Base-by-base conservation (phyloP, 1,140 invertebrate species). In the Drosophila sproati region DNA sequence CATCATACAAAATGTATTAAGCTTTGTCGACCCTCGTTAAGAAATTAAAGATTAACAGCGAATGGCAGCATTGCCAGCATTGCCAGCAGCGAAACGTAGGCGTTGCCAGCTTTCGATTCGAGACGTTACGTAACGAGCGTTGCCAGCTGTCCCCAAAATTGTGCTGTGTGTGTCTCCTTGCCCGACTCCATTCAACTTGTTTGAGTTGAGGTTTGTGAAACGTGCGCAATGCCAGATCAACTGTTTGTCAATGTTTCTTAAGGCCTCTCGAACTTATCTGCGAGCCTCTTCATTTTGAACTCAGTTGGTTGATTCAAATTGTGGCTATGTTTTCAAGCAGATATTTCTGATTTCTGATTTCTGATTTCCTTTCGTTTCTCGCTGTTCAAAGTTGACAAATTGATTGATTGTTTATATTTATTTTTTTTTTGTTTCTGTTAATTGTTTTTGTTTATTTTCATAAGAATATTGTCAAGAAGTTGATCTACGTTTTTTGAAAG, bases 401-500 rank as follows among this genome's bases (percentile, higher is more conserved):
- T 35, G 31, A 52, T 52, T 52, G 51, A 52, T 31, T 12, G 10
- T 54, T 69, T 68, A 72, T 67, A 54, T 80, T 79, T 12, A 12
- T 74, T 64, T 62, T 80, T 54, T 55, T 54, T 78, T 75, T 47
- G 56, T 55, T 64, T 56, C 70, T 63, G 66, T 83, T 72, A 48
- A 66, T 82, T 77, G 37, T 63, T 80, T 86, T 87, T 71, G 74
- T 54, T 73, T 72, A 78, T 71, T 69, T 72, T 80, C 68, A 61
- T 67, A 61, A 43, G n/a, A n/a, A 73, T 94, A 95, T 95, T 96
- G 95, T 96, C 95, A 96, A 96, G 96, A 96, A 96, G 96, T 96
- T 97, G 96, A 96, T 96, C 96, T 96, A 96, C 96, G 96, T 96
- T 96, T 96, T 94, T 96, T 96, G 95, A 95, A 95, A 95, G 96